phyloP scores from a whole-genome alignment of 2,797 vertebrate genomes.

The Coregonus sp. region DNA sequence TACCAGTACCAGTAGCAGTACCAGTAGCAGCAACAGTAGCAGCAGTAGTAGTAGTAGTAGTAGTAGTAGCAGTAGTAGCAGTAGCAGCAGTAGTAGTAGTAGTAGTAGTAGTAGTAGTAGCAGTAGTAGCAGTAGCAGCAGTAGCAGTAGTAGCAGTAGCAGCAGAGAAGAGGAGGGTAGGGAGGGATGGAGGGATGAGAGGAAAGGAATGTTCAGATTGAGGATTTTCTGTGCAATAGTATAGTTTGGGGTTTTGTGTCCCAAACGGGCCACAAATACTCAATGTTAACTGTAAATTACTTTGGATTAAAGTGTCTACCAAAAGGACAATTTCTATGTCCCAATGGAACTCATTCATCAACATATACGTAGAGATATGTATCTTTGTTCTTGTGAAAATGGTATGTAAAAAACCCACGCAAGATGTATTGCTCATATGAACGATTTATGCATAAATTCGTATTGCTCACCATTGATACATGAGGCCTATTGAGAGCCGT shows the following conservation, averaged over 20 bases:
- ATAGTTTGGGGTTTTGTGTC: not conserved
- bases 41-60: accelerated
- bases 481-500: not conserved
- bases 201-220: not conserved
- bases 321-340: not conserved
- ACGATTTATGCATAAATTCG: not conserved
- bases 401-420: not conserved
- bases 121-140: accelerated
- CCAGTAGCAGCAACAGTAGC: accelerated
- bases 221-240: not conserved
- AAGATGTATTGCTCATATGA: not conserved
- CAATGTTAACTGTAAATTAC: not conserved
- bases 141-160: too few species aligned
- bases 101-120: too few species aligned
- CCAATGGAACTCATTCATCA: not conserved
- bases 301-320: not conserved
- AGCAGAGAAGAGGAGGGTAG: too few species aligned
- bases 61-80: too few species aligned
- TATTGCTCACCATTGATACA: not conserved
- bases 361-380: not conserved
- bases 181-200: not conserved
- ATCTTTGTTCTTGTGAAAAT: not conserved
- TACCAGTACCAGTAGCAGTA: too few species aligned
- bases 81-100: too few species aligned
- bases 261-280: not conserved